Base-by-base conservation (phyloP, 1,140 invertebrate genomes). In the Lepeophtheirus salmonis region DNA sequence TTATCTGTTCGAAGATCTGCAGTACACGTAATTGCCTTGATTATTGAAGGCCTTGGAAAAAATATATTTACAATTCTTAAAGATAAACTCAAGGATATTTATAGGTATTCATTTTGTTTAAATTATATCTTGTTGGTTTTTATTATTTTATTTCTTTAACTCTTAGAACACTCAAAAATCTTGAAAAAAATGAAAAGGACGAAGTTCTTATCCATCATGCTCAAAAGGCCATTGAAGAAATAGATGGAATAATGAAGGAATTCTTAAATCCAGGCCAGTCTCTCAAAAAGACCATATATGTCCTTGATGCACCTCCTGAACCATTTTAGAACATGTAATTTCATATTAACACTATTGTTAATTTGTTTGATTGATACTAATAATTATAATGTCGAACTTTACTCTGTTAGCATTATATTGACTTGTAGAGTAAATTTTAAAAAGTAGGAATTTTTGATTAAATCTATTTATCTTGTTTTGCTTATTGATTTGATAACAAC, bases 1-100 rank as follows among this genome's bases (percentile, higher is more conserved):
- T 76, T 84, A 26, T 81, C 85, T 71, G 83, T 84, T 30, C 73
- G 84, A 60, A 74, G 84, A 66, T 84, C 86, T n/a, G 83, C 82
- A 20, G 80, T 85, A 4, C 71, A 86, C 67, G 79, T 88, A 10
- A 74, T 83, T 56, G 77, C 79, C 24, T 74, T 83, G 62, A 68
- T 89, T 30, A 68, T 89, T 18, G 77, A 79, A 66, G 86, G 86
- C 17, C 70, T 87, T 6, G 82, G 80, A 17, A 78, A 73, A 66
- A 79, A 84, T 65, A 75, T 77, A 10, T 69, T 88, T 21, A 62
- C 74, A 72, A 74, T 80, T 61, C 68, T 88, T 12, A 79, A 80
- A 65, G 76, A 77, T 41, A 75, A 80, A 50, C 70, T 88, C 18
- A 69, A 79, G 6, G 76, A 79, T 2, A 68, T 88, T 50, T 87